phyloP scores from a whole-genome alignment of 2,113 vertebrate genomes.

The Emydocephalus ijimae region DNA sequence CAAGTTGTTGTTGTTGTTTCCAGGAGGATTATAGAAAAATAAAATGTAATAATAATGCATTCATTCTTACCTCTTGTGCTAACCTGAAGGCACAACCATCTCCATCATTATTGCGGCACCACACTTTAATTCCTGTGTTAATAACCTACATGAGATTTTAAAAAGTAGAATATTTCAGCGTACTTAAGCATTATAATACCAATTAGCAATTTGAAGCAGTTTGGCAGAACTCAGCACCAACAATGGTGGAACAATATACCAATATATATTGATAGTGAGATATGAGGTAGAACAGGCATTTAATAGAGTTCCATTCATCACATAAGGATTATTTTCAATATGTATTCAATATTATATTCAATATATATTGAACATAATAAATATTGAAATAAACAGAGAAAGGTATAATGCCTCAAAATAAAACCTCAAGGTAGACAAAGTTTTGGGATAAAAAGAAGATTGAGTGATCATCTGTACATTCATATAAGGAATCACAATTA shows the following conservation, averaged over 20 bases:
- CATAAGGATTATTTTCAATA: not conserved
- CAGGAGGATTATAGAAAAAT: not conserved
- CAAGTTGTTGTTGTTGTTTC: not conserved
- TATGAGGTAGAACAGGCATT: not conserved
- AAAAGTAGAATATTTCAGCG: not conserved
- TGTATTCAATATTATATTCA: not conserved
- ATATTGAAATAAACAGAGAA: not conserved
- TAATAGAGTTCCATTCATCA: not conserved
- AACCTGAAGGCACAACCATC: conserved; percentile 94
- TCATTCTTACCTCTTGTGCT: conserved; percentile 89
- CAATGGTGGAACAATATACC: not conserved
- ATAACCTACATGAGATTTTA: conserved; percentile 79
- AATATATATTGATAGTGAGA: not conserved
- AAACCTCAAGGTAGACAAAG: too few species aligned
- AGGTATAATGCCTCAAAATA: not conserved
- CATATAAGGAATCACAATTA: too few species aligned
- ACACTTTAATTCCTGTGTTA: conserved; percentile 95
- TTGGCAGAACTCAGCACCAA: not conserved
- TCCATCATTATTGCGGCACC: conserved; percentile 91
- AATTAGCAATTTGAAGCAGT: not conserved
- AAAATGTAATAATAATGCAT: not conserved
- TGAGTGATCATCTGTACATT: too few species aligned
- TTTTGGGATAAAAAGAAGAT: too few species aligned
- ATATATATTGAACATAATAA: not conserved
- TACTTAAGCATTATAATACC: not conserved